Percentiles rank a stretch among this genome's conserved stretches.
Conservation (phyloP, 2,113 vertebrate species). For the Neomonachus schauinslandi region DNA sequence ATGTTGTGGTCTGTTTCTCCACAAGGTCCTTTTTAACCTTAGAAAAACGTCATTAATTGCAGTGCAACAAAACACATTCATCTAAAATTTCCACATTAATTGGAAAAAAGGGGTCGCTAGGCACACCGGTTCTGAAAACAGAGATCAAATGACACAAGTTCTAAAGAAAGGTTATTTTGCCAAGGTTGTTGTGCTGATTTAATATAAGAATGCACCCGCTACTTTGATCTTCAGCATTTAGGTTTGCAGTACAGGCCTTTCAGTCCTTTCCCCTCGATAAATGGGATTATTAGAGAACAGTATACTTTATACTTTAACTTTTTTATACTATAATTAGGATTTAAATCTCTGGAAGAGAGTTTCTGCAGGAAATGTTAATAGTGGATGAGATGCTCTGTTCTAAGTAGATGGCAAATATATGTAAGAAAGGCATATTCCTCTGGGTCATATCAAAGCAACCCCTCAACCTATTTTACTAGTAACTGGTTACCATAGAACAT, state of each 20-base stretch:
- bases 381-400: neutral
- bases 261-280: neutral
- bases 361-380: slow-evolving; percentile 12
- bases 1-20: slow-evolving; percentile 40
- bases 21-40: slow-evolving; percentile 5
- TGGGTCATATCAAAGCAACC: neutral
- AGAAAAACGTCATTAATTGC: slow-evolving; percentile 46
- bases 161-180: neutral
- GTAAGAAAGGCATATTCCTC: neutral
- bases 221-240: neutral
- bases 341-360: neutral
- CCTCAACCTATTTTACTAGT: neutral
- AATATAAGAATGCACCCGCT: neutral
- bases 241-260: neutral
- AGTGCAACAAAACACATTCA: neutral
- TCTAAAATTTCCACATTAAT: neutral
- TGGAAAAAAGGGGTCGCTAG: neutral
- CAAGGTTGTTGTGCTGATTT: neutral
- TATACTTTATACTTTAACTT: slow-evolving; percentile 20
- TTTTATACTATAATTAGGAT: neutral
- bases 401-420: neutral
- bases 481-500: neutral
- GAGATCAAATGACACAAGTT: neutral
- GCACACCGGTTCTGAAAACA: neutral
- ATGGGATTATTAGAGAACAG: neutral